These are phyloP conservation scores for Apostichopus parvimensis DNA, from an alignment of 35 echinoderm and acorn worm species.

Conservation along the genomic window DNA sequence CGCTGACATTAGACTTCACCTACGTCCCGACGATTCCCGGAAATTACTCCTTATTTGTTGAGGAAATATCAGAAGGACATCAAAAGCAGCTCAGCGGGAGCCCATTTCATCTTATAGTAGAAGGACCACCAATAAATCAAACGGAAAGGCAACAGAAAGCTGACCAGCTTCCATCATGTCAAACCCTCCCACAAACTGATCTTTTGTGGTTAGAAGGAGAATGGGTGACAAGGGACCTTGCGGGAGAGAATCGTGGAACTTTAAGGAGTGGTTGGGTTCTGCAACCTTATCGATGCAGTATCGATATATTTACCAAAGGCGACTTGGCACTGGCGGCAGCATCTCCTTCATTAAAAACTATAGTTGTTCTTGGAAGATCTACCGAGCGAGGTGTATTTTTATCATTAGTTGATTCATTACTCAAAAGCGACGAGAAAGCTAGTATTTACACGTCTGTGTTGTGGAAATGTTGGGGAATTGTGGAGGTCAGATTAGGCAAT, in stretches of 20 bases:
- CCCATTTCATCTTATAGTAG: background rate
- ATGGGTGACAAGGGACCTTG: background rate
- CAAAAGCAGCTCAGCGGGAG: conserved; percentile 15
- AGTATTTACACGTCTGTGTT: background rate
- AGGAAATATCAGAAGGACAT: background rate
- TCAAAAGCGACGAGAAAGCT: background rate
- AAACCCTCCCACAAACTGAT: conserved; percentile 35
- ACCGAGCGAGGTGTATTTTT: conserved; percentile 33
- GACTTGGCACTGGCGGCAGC: conserved; percentile 28
- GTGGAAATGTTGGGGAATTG: conserved; percentile 27
- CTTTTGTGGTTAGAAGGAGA: conserved; percentile 9
- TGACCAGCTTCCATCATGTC: conserved; percentile 15
- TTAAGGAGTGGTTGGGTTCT: conserved; percentile 20
- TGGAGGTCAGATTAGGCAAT: conserved; percentile 2
- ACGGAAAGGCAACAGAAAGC: background rate
- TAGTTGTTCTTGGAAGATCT: conserved; percentile 27
- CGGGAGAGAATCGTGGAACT: background rate
- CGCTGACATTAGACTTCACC: background rate
- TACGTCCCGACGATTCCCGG: conserved; percentile 28
- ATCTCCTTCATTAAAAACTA: conserved; percentile 10
- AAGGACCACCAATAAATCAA: background rate
- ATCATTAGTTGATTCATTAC: conserved; percentile 10
- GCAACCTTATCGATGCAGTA: conserved; percentile 41
- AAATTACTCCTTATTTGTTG: conserved; percentile 11
- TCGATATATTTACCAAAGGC: conserved; percentile 24